phyloP scores from a whole-genome alignment of 2,113 vertebrate species.

The Lonchura striata region DNA sequence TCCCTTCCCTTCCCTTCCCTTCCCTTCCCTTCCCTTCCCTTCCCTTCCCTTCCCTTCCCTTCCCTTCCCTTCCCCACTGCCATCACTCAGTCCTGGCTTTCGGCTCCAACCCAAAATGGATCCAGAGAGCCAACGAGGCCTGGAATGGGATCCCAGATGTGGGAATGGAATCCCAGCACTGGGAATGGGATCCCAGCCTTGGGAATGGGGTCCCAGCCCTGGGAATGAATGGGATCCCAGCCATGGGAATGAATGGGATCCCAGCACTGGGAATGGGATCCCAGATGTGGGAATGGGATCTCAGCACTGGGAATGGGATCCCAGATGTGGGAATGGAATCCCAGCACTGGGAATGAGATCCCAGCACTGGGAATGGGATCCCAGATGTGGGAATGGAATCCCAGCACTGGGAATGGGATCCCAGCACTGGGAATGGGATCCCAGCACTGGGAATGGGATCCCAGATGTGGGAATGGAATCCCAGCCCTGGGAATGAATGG shows the following conservation, averaged over 20 bases:
- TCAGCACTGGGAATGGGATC: too few species aligned
- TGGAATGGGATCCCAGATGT: background rate
- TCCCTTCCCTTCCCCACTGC: background rate
- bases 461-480: background rate
- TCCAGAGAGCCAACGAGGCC: background rate
- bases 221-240: too few species aligned
- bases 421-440: background rate
- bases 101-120: rapidly evolving
- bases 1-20: background rate
- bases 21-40: background rate
- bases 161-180: background rate
- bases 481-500: background rate
- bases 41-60: background rate
- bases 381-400: too few species aligned
- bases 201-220: background rate
- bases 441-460: background rate
- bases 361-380: too few species aligned
- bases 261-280: too few species aligned
- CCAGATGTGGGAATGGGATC: too few species aligned
- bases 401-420: background rate
- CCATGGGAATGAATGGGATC: too few species aligned
- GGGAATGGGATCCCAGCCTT: background rate
- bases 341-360: too few species aligned
- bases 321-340: too few species aligned
- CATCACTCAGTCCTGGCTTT: background rate